These are phyloP conservation scores for Drosophila orosa DNA, from an alignment of 1,140 invertebrate genomes.

Conservation along the genomic window DNA sequence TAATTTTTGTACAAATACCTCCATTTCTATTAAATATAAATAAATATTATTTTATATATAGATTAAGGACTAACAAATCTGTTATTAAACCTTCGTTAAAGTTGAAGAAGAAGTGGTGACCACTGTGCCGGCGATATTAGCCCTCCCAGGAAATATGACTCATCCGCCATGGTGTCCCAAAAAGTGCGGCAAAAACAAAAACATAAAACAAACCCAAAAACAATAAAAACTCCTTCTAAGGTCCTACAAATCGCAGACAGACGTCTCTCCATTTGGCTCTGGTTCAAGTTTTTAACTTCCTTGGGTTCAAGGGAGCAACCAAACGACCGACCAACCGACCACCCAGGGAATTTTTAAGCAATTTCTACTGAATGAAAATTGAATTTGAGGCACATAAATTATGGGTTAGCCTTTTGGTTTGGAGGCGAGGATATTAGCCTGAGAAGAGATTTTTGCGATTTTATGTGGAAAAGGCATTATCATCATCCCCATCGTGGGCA, in stretches of 20 bases:
- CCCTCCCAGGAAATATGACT: conserved; percentile 58
- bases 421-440: conserved; percentile 56
- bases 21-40: not conserved
- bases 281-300: conserved; percentile 37
- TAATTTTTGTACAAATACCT: not conserved
- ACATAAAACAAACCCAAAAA: conserved; percentile 29
- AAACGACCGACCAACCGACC: conserved; percentile 32
- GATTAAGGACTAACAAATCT: not conserved
- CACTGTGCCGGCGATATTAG: conserved; percentile 53
- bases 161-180: conserved; percentile 51
- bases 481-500: conserved; percentile 56
- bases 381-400: conserved; percentile 79
- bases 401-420: conserved; percentile 60
- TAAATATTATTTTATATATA: not conserved
- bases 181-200: conserved; percentile 31
- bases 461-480: conserved; percentile 64
- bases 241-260: conserved; percentile 11
- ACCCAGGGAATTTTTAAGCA: conserved; percentile 66
- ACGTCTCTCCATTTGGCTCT: conserved; percentile 33
- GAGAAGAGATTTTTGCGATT: conserved; percentile 45
- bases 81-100: not conserved
- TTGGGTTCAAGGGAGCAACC: conserved; percentile 11
- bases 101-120: rapidly evolving
- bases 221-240: conserved; percentile 25
- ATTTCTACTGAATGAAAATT: conserved; percentile 79